A percentile compares a stretch with the other conserved stretches of the same genome.
Conservation (phyloP, 2,888 invertebrate species). For the Tipula unca region DNA sequence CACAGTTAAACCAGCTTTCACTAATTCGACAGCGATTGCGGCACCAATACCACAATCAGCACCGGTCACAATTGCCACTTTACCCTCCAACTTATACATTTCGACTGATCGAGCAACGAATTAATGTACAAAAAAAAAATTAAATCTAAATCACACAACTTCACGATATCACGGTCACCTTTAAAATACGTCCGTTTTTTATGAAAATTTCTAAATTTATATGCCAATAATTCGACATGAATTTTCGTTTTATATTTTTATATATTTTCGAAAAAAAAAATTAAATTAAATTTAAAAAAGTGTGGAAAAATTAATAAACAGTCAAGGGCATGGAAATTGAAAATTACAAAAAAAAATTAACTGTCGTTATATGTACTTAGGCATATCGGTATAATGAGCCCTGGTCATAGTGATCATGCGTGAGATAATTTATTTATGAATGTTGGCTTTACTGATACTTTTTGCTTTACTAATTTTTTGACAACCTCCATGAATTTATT, state of each 20-base stretch:
- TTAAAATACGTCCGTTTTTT: slow-evolving; percentile 14
- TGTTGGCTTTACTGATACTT: background rate
- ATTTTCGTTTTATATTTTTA: background rate
- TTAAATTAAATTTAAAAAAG: background rate
- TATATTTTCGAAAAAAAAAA: too few species aligned
- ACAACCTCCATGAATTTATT: background rate
- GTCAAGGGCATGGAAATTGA: background rate
- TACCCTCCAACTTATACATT: slow-evolving; percentile 30
- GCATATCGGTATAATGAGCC: background rate
- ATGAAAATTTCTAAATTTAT: background rate
- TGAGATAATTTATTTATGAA: background rate
- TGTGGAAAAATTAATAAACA: background rate
- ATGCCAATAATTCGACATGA: background rate
- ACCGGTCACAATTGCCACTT: slow-evolving; percentile 30
- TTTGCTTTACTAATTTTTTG: background rate
- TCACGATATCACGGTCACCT: slow-evolving; percentile 4
- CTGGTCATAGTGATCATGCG: too few species aligned
- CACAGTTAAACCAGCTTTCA: slow-evolving; percentile 30
- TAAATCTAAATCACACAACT: background rate
- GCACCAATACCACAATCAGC: slow-evolving; percentile 29
- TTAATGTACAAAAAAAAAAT: background rate
- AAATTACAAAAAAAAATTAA: background rate
- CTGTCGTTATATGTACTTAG: background rate
- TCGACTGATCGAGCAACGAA: background rate
- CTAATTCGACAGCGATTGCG: slow-evolving; percentile 29